Evolutionary conservation across 2,113 vertebrate species (phyloP).

Genomic region (Rhinichthys klamathensis): DNA sequence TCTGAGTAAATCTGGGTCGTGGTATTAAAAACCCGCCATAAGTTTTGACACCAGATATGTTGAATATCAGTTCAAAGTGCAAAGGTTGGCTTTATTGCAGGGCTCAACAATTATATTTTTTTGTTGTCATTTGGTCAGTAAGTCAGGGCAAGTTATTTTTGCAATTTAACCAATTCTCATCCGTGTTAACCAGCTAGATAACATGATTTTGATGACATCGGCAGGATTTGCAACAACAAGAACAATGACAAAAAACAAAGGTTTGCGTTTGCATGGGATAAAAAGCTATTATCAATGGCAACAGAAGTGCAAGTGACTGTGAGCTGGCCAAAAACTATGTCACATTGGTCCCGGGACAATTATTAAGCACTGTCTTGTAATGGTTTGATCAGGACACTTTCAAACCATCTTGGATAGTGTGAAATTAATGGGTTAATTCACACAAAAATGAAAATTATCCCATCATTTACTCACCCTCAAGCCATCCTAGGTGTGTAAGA

Average conservation of each 20-base stretch:
- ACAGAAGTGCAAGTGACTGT: not conserved
- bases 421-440: no score
- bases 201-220: not conserved
- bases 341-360: no score
- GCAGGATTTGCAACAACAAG: not conserved
- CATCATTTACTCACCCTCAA: no score
- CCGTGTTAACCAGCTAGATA: not conserved
- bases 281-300: not conserved
- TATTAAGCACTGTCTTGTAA: no score
- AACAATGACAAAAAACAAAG: not conserved
- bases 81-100: conserved; percentile 23
- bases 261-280: not conserved
- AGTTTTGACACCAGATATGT: no score
- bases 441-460: no score
- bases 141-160: not conserved
- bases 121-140: no score
- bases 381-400: no score
- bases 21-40: not conserved
- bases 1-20: not conserved
- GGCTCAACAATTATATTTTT: no score
- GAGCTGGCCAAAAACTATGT: no score
- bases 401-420: no score
- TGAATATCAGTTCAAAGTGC: not conserved
- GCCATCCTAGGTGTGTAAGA: no score
- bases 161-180: not conserved